Evolutionary conservation across 1,140 invertebrate genomes (phyloP).

Genomic region (Hydropsyche tenuis): DNA sequence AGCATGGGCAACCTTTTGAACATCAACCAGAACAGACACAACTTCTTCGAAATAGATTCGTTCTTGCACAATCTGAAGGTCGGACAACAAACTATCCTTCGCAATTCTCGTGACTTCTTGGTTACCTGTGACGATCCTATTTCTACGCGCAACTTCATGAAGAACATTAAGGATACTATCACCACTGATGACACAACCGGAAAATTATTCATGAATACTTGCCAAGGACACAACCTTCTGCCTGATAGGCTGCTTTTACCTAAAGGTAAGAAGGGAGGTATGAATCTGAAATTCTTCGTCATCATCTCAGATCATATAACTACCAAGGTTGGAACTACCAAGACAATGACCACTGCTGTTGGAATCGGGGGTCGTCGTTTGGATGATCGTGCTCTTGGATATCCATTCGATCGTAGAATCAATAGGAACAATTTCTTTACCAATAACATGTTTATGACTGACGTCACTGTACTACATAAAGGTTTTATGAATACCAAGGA

Average conservation of each 20-base stretch:
- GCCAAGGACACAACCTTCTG: slow-evolving; percentile 63
- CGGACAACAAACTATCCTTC: slow-evolving; percentile 59
- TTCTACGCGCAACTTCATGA: slow-evolving; percentile 65
- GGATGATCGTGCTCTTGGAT: slow-evolving; percentile 65
- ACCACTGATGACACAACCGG: slow-evolving; percentile 55
- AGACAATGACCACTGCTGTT: slow-evolving; percentile 51
- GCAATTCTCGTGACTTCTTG: slow-evolving; percentile 58
- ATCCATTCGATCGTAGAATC: slow-evolving; percentile 71
- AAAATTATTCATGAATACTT: slow-evolving; percentile 58
- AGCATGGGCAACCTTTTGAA: slow-evolving; percentile 47
- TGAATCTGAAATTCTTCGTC: slow-evolving; percentile 70
- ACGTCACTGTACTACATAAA: slow-evolving; percentile 67
- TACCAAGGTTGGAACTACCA: slow-evolving; percentile 53
- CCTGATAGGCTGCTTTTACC: slow-evolving; percentile 72
- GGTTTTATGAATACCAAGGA: background rate
- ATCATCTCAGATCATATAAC: slow-evolving; percentile 65
- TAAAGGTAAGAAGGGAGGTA: slow-evolving; percentile 69
- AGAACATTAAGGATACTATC: slow-evolving; percentile 59
- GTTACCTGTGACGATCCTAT: slow-evolving; percentile 65
- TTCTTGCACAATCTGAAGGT: slow-evolving; percentile 59
- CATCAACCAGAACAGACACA: slow-evolving; percentile 60
- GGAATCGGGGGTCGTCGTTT: slow-evolving; percentile 56
- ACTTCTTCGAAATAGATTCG: slow-evolving; percentile 63
- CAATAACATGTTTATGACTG: slow-evolving; percentile 66
- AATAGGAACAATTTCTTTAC: slow-evolving; percentile 59